These are phyloP conservation scores for Celastrina argiolus DNA, from an alignment of 2,888 invertebrate species.

Conservation along the genomic window DNA sequence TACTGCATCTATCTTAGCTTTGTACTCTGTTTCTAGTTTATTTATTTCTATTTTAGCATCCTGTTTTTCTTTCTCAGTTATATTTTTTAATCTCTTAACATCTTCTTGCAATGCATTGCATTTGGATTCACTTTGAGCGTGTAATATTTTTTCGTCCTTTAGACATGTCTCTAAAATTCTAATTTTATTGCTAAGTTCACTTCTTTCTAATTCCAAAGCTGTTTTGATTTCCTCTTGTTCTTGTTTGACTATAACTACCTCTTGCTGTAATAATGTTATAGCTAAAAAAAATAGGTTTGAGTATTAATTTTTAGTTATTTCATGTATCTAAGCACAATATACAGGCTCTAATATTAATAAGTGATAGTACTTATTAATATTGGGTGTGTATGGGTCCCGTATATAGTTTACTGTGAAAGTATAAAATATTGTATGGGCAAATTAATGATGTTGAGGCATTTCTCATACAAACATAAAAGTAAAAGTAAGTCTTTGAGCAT, in stretches of 20 bases:
- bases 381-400: too few relatives aligned
- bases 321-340: too few relatives aligned
- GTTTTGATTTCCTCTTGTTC: neutral
- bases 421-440: too few relatives aligned
- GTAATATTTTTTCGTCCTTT: neutral
- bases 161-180: neutral
- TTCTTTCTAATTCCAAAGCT: neutral
- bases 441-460: too few relatives aligned
- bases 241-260: neutral
- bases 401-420: too few relatives aligned
- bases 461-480: too few relatives aligned
- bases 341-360: too few relatives aligned
- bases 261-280: neutral
- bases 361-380: too few relatives aligned
- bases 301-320: too few relatives aligned
- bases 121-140: neutral
- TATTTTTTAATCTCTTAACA: neutral
- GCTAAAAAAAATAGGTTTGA: neutral
- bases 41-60: conserved; percentile 3
- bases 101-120: neutral
- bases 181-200: neutral
- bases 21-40: neutral
- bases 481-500: too few relatives aligned
- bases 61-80: conserved; percentile 19
- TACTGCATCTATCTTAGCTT: neutral